Percentiles rank a stretch among this genome's conserved stretches.
Conservation (phyloP, 2,113 vertebrate species). For the Sorex fumeus region DNA sequence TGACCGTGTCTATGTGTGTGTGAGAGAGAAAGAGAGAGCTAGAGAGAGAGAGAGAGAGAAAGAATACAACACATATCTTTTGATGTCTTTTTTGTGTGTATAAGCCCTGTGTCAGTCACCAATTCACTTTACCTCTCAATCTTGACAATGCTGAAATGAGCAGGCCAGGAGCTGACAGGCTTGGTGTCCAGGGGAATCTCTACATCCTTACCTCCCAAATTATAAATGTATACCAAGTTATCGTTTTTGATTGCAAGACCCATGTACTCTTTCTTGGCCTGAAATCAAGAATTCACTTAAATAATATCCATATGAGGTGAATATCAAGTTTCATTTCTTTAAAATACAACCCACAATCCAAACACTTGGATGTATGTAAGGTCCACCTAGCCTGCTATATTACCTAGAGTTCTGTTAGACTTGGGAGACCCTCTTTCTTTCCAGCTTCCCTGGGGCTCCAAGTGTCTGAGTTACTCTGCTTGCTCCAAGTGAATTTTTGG, state of each 20-base stretch:
- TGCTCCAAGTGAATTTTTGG: background rate
- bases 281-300: constrained; percentile 75
- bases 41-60: too few species aligned
- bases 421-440: background rate
- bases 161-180: constrained; percentile 97
- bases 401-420: background rate
- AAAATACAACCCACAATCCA: background rate
- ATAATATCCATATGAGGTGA: constrained; percentile 33
- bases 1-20: background rate
- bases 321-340: constrained; percentile 27
- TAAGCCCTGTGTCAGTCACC: fast-evolving
- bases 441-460: background rate
- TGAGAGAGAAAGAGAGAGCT: background rate
- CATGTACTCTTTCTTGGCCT: constrained; percentile 96
- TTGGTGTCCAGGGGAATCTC: constrained; percentile 97
- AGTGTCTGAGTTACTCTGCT: too few species aligned
- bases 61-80: background rate
- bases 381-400: background rate
- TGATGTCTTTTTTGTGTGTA: background rate
- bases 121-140: constrained; percentile 93
- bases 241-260: constrained; percentile 98
- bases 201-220: constrained; percentile 94
- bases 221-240: constrained; percentile 96
- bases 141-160: constrained; percentile 97
- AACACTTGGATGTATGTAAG: background rate